Base-by-base conservation (phyloP, 2,888 invertebrate genomes). In the Spialia ferax region DNA sequence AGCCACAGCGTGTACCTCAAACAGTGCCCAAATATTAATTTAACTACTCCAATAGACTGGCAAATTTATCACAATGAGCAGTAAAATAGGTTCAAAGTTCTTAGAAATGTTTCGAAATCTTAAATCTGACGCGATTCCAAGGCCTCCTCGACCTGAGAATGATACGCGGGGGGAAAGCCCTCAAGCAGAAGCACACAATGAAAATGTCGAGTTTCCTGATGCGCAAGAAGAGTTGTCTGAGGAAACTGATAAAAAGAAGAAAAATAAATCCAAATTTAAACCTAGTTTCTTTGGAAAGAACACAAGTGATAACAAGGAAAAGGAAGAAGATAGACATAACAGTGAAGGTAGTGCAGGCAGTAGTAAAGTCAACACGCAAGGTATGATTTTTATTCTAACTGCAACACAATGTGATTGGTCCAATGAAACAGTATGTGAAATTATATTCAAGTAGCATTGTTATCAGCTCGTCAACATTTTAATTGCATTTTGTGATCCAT, bases 71-170 rank as follows among this genome's bases (percentile, higher is more conserved):
- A 73, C 59, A 61, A 77, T 77, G 76, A 69, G 72, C 2, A 76
- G 70, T 54, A 76, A 74, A 64, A 35, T 85, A 59, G 78, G 80
- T 69, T 78, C 78, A 67, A 90, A 85, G 77, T 74, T 92, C 62
- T 77, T 88, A 57, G 89, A 92, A 69, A 84, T 88, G 67, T 88
- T 94, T 71, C 85, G 88, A 50, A 87, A 91, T 68, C 72, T 95
- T 38, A 94, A 93, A 71, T 87, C 94, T 1, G 95, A 95, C 73
- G 94, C 95, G 8, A 85, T 90, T 45, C 94, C 94, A 0, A 88
- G 88, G 74, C 84, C 94, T 6, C 94, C 95, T 0, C 83, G 94
- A 48, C 77, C 82, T 35, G 73, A 73, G 22, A 71, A 73, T 35
- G 68, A 74, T 32, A 70, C 69, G 26, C 63, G 52, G 35, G 75